Conservation (phyloP, 2,888 invertebrate species). For the Lycaena phlaeas region DNA sequence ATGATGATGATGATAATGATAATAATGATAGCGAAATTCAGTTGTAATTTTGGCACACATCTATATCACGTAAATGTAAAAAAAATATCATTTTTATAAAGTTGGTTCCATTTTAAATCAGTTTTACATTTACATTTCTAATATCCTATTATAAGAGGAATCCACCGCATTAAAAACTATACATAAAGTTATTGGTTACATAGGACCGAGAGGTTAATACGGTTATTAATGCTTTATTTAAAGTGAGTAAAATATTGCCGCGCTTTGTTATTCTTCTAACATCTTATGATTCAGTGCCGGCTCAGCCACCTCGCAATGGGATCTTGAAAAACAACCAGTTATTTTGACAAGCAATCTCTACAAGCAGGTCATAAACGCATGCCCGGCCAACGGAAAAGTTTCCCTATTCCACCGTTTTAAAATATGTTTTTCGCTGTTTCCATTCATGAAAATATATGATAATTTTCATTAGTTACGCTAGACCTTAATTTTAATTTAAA, state of each 20-base stretch:
- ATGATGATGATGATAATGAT: too few species aligned
- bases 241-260: slow-evolving; percentile 50
- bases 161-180: too few species aligned
- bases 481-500: slow-evolving; percentile 72
- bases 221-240: slow-evolving; percentile 51
- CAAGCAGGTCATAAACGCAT: slow-evolving; percentile 39
- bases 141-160: too few species aligned
- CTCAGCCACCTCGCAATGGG: slow-evolving; percentile 54
- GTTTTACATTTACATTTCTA: too few species aligned
- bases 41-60: too few species aligned
- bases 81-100: too few species aligned
- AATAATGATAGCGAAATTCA: too few species aligned
- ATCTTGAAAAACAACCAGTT: slow-evolving; percentile 68
- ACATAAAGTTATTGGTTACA: neutral
- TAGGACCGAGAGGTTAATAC: slow-evolving; percentile 26
- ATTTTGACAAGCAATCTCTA: slow-evolving; percentile 52
- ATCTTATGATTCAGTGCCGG: slow-evolving; percentile 53
- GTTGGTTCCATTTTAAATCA: too few species aligned
- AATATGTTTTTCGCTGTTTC: slow-evolving; percentile 27
- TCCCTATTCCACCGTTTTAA: slow-evolving; percentile 23
- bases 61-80: too few species aligned
- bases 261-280: slow-evolving; percentile 58
- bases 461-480: slow-evolving; percentile 51
- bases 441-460: slow-evolving; percentile 34
- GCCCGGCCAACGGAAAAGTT: slow-evolving; percentile 25